Evolutionary conservation across 1,140 invertebrate genomes (phyloP), one percentile per base, ranked within the genome.

Genomic region (Penaeus chinensis): DNA sequence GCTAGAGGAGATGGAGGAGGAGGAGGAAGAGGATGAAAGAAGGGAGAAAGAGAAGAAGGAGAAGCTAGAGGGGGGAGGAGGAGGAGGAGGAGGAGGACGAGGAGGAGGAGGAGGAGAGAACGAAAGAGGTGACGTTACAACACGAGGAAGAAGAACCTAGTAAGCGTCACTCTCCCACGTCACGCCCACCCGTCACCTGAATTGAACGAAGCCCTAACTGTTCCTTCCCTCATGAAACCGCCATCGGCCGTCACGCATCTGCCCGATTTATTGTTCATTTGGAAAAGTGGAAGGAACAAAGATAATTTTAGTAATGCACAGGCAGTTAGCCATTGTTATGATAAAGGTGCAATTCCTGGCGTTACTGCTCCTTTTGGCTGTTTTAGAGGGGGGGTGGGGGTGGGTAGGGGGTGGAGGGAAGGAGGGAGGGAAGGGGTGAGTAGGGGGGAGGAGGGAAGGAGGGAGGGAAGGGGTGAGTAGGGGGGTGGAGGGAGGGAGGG

Each of bases 281-380:
- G 63, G 85, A 87, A 87, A 87, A 87, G 85, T 87, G 85, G 85
- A 66, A 71, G 80, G 85, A 87, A 87, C 85, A 87, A 87, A 80
- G 79, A 82, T 87, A 87, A 87, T 87, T 87, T 78, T 87, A 74
- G 85, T 87, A 87, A 87, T 87, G 85, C 85, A 82, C 85, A 82
- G 85, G 85, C 85, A 87, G 85, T 87, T 87, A 82, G 85, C 85
- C 79, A 87, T 87, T 82, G 85, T 82, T 63, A 87, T 87, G 85
- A 87, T 87, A 87, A 82, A 87, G 85, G 32, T 87, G 85, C 85
- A 87, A 87, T 87, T 79, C 66, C 85, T 87, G 65, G 54, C 24
- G n/a, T 63, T 54, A 54, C 54, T 13, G 54, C 11, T 54, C 54
- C 11, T 13, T 13, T 54, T 11, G 54, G 54, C 54, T 54, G 54